Percentiles rank a stretch among this genome's conserved stretches.
These are phyloP conservation scores for Hemibagrus wyckioides DNA, from an alignment of 2,113 vertebrate genomes.

Conservation along the genomic window DNA sequence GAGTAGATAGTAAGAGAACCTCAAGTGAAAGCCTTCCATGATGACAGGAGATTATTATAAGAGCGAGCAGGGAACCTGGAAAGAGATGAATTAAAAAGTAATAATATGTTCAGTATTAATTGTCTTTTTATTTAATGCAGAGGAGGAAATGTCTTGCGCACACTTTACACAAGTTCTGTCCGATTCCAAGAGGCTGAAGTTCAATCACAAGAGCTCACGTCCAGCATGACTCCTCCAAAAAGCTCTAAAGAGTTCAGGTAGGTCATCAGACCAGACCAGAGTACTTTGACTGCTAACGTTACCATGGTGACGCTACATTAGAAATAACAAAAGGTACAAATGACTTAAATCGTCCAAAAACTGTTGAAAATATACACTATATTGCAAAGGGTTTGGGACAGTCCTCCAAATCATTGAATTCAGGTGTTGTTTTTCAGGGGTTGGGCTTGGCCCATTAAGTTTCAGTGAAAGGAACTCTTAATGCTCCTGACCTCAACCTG, in stretches of 20 bases:
- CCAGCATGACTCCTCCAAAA: not conserved
- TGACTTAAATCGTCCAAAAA: not conserved
- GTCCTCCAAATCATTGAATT: too few relatives aligned
- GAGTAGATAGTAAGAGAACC: not conserved
- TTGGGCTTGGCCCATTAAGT: too few relatives aligned
- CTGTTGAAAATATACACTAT: not conserved
- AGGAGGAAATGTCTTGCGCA: conserved; percentile 51
- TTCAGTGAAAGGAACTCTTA: too few relatives aligned
- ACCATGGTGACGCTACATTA: not conserved
- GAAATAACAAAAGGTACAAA: not conserved
- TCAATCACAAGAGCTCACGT: not conserved
- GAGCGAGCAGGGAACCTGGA: too few relatives aligned
- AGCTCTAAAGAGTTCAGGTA: conserved; percentile 67
- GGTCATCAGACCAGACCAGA: not conserved
- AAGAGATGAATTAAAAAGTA: not conserved
- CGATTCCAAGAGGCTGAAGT: conserved; percentile 53
- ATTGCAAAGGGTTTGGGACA: too few relatives aligned
- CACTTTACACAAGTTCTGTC: conserved; percentile 57
- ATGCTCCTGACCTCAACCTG: too few relatives aligned
- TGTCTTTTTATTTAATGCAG: conserved; percentile 39
- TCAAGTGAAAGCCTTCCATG: too few relatives aligned
- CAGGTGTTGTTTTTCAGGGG: too few relatives aligned
- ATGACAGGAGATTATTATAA: too few relatives aligned
- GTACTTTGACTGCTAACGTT: not conserved
- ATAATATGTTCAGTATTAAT: not conserved